Percentiles rank a stretch among this genome's conserved stretches.
Conservation (phyloP, 2,797 vertebrate genomes). For the Xerus rutilus region DNA sequence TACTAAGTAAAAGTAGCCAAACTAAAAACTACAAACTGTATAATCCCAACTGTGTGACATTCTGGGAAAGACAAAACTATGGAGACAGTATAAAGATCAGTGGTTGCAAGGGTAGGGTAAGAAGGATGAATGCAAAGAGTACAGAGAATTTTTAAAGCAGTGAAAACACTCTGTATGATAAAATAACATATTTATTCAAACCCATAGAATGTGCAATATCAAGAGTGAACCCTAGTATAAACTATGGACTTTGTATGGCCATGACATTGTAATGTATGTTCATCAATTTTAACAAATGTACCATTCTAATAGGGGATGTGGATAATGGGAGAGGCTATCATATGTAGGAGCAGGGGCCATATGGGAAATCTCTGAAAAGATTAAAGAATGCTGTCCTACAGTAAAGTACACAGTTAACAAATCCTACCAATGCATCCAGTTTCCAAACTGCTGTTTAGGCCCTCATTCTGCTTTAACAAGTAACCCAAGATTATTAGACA, state of each 20-base stretch:
- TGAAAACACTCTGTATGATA: neutral
- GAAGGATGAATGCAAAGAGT: neutral
- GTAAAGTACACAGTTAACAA: neutral
- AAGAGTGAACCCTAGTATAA: neutral
- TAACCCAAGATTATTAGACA: slow-evolving; percentile 31
- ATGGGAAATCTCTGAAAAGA: neutral
- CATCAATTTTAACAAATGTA: neutral
- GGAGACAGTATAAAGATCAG: neutral
- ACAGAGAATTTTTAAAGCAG: neutral
- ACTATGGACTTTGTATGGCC: neutral
- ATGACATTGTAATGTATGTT: neutral
- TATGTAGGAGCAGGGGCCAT: neutral
- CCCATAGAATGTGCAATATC: neutral
- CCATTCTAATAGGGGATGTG: neutral
- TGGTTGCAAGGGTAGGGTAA: neutral
- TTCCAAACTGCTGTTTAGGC: slow-evolving; percentile 22
- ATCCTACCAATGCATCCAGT: neutral
- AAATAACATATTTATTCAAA: neutral
- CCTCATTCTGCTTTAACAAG: slow-evolving; percentile 22
- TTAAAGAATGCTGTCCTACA: neutral
- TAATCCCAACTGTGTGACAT: neutral
- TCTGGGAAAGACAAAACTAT: neutral
- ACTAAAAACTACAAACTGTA: neutral
- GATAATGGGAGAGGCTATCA: neutral
- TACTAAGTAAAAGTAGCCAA: neutral